Percentiles rank a stretch among this genome's conserved stretches.
phyloP scores from a whole-genome alignment of 30 jellyfish, hydroid and myxozoan genomes.

The Cassiopea xamachana region DNA sequence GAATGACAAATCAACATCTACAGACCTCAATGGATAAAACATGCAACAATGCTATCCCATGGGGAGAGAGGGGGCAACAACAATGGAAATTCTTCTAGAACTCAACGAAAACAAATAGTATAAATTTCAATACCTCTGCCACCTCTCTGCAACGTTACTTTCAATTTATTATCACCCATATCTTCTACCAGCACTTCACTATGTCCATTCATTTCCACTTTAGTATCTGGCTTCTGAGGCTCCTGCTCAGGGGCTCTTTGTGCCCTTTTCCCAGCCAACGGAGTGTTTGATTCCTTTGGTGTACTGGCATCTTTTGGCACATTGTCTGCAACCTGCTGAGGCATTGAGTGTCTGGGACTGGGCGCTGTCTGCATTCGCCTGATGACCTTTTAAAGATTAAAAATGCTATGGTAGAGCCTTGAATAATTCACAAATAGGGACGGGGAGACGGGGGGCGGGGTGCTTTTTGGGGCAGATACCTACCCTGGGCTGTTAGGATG shows the following conservation, averaged over 20 bases:
- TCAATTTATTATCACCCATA: constrained; percentile 29
- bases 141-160: constrained; percentile 62
- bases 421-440: too few relatives aligned
- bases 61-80: too few relatives aligned
- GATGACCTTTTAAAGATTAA: constrained; percentile 7
- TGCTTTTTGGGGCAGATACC: too few relatives aligned
- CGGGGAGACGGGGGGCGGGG: too few relatives aligned
- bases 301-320: constrained; percentile 59
- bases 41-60: too few relatives aligned
- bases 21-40: too few relatives aligned
- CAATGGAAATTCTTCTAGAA: background rate
- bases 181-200: constrained; percentile 25
- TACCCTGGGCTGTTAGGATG: too few relatives aligned
- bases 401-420: too few relatives aligned
- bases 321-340: background rate
- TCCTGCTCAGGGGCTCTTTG: background rate
- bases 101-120: background rate
- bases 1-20: too few relatives aligned
- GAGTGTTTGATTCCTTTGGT: constrained; percentile 45
- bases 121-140: constrained; percentile 20
- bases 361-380: constrained; percentile 55
- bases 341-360: constrained; percentile 37
- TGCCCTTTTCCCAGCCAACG: constrained; percentile 15
- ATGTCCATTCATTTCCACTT: constrained; percentile 31
- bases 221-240: background rate